phyloP scores from a whole-genome alignment of 2,888 invertebrate genomes.

The Sesia apiformis region DNA sequence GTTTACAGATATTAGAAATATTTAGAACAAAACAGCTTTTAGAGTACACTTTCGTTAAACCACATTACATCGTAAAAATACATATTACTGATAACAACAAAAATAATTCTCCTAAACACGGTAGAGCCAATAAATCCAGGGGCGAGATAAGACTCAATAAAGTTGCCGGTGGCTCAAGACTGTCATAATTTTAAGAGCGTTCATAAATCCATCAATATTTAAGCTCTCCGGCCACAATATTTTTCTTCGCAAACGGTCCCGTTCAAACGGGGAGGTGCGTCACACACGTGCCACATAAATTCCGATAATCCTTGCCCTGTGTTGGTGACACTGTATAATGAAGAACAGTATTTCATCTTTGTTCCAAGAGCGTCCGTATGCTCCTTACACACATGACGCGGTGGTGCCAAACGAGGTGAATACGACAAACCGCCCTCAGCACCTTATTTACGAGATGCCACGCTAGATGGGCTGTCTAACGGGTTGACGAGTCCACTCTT shows the following conservation, averaged over 20 bases:
- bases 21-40: too few relatives aligned
- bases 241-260: constrained; percentile 46
- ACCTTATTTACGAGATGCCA: too few relatives aligned
- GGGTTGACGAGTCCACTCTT: too few relatives aligned
- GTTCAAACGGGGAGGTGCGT: constrained; percentile 39
- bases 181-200: constrained; percentile 68
- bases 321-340: constrained; percentile 5
- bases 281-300: constrained; percentile 64
- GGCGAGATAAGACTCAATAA: constrained; percentile 61
- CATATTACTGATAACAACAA: constrained; percentile 21
- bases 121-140: constrained; percentile 56
- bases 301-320: constrained; percentile 57
- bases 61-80: too few relatives aligned
- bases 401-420: too few relatives aligned
- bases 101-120: constrained; percentile 41
- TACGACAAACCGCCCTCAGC: too few relatives aligned
- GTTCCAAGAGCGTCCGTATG: too few relatives aligned
- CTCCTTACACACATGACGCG: too few relatives aligned
- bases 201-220: constrained; percentile 72
- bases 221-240: constrained; percentile 64
- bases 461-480: too few relatives aligned
- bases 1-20: too few relatives aligned
- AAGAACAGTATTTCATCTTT: neutral
- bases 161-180: constrained; percentile 46
- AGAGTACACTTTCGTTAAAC: too few relatives aligned